Evolutionary conservation across 2,888 invertebrate genomes (phyloP).

Genomic region (Trissolcus japonicus): DNA sequence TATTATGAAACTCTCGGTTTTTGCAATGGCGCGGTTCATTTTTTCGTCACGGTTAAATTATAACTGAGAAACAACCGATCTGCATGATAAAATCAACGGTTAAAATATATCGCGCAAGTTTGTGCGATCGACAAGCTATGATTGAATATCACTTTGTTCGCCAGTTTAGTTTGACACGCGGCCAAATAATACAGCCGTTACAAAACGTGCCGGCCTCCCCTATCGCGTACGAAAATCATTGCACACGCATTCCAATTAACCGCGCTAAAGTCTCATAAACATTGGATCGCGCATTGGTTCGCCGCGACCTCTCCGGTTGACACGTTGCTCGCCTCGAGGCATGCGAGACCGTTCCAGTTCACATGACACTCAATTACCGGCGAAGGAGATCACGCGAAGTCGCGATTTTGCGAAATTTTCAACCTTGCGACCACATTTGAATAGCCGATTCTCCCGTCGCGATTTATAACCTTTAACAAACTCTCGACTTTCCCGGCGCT

Average conservation of each 20-base stretch:
- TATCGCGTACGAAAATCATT: conserved; percentile 12
- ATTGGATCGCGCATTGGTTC: conserved; percentile 16
- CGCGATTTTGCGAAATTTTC: conserved; percentile 47
- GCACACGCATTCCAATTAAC: conserved; percentile 28
- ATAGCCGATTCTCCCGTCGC: conserved; percentile 45
- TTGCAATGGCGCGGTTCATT: no score
- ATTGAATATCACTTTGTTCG: background rate
- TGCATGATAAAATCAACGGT: no score
- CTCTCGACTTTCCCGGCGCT: conserved; percentile 27
- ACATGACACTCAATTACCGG: conserved; percentile 46
- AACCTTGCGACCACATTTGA: conserved; percentile 38
- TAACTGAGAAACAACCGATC: no score
- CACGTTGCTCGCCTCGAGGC: conserved; percentile 11
- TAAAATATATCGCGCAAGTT: background rate
- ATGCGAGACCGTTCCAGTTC: conserved; percentile 41
- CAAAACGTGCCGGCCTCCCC: background rate
- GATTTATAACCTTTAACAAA: conserved; percentile 43
- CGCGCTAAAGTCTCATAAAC: conserved; percentile 13
- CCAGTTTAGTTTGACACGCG: background rate
- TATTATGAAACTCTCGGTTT: no score
- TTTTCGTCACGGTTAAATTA: no score
- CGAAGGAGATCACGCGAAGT: conserved; percentile 32
- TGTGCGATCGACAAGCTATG: background rate
- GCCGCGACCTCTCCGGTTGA: conserved; percentile 32
- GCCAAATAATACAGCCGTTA: conserved; percentile 3